Percentiles rank a stretch among this genome's conserved stretches.
phyloP scores from a whole-genome alignment of 1,140 invertebrate genomes.

The Polyergus mexicanus region DNA sequence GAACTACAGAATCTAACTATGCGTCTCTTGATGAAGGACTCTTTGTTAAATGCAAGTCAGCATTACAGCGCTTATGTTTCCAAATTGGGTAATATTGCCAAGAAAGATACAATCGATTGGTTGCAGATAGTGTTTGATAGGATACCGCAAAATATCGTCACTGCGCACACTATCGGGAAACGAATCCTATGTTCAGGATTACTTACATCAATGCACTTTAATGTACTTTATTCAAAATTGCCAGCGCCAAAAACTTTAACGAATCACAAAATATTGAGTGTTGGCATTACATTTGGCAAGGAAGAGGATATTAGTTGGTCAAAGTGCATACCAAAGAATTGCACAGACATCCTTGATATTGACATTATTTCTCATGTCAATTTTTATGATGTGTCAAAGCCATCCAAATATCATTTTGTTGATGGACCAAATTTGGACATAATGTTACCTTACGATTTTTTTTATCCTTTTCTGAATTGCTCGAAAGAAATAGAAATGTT shows the following conservation, averaged over 20 bases:
- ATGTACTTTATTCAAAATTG: conserved; percentile 85
- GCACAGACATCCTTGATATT: conserved; percentile 75
- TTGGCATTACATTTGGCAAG: conserved; percentile 80
- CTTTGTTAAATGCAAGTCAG: conserved; percentile 78
- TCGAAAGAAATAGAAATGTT: conserved; percentile 20
- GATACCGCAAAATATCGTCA: conserved; percentile 75
- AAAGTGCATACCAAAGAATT: conserved; percentile 78
- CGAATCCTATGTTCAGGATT: conserved; percentile 83
- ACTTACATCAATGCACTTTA: conserved; percentile 85
- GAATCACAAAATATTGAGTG: conserved; percentile 82
- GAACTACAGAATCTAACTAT: conserved; percentile 85
- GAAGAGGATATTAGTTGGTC: conserved; percentile 79
- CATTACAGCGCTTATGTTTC: conserved; percentile 85
- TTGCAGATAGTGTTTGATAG: conserved; percentile 85
- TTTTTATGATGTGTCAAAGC: conserved; percentile 88
- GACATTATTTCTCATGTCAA: conserved; percentile 85
- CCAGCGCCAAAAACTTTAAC: conserved; percentile 78
- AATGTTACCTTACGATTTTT: conserved; percentile 90
- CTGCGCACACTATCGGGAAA: conserved; percentile 74
- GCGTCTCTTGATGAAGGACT: conserved; percentile 78
- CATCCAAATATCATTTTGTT: conserved; percentile 87
- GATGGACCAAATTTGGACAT: conserved; percentile 88
- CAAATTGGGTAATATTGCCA: conserved; percentile 88
- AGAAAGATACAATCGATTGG: conserved; percentile 87
- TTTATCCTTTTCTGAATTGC: conserved; percentile 89